Percentiles rank a stretch among this genome's conserved stretches.
Evolutionary conservation across 2,888 invertebrate species (phyloP).

Genomic region (Drymonia ruficornis): DNA sequence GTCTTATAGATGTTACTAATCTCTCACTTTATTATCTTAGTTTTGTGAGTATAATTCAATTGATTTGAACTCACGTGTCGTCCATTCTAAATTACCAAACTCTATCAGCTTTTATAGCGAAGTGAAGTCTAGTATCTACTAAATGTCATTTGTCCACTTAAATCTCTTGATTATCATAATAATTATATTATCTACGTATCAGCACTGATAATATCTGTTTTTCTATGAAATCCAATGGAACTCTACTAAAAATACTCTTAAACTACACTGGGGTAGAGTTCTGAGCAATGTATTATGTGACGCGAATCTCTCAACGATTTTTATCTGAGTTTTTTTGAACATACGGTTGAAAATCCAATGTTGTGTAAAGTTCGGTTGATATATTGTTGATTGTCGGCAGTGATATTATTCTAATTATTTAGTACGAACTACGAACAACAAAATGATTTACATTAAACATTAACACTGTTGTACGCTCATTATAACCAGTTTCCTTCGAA

Average conservation of each 20-base stretch:
- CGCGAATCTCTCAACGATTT: not conserved
- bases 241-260: not conserved
- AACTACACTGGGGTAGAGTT: too few relatives aligned
- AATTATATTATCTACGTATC: not conserved
- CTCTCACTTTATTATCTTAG: too few relatives aligned
- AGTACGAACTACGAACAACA: conserved; percentile 26
- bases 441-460: conserved; percentile 38
- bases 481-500: conserved; percentile 41
- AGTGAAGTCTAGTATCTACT: too few relatives aligned
- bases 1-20: too few relatives aligned
- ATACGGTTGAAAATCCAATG: not conserved
- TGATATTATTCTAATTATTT: conserved; percentile 39
- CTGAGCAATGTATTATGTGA: not conserved
- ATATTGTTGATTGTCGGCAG: not conserved
- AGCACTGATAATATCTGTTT: not conserved
- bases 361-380: not conserved
- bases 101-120: too few relatives aligned
- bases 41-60: too few relatives aligned
- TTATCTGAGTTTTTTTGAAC: not conserved
- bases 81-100: too few relatives aligned
- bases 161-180: too few relatives aligned
- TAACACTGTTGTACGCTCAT: conserved; percentile 29
- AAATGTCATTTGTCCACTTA: too few relatives aligned
- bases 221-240: conserved; percentile 1
- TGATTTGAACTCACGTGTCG: too few relatives aligned